These are phyloP conservation scores for Drosophila obscura DNA, from an alignment of 1,140 invertebrate species.

Conservation along the genomic window DNA sequence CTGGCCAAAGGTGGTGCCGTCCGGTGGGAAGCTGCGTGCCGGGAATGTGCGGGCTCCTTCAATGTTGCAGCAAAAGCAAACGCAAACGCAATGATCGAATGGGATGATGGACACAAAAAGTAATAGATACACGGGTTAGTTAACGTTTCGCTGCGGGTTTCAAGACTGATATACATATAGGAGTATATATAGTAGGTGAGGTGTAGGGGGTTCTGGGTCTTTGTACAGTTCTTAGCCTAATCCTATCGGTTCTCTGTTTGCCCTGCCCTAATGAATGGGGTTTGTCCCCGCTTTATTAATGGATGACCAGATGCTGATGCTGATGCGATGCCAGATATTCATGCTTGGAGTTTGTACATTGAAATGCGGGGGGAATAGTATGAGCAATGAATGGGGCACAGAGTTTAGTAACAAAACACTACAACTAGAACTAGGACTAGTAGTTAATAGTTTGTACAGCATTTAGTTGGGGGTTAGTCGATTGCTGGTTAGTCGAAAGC, in stretches of 20 bases:
- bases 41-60: conserved; percentile 93
- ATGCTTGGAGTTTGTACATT: conserved; percentile 53
- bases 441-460: conserved; percentile 58
- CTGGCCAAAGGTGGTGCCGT: conserved; percentile 95
- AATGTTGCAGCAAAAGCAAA: conserved; percentile 19
- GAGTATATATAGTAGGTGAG: background rate
- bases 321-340: conserved; percentile 53
- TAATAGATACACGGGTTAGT: conserved; percentile 38
- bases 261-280: background rate
- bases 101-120: conserved; percentile 41
- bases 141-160: background rate
- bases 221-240: conserved; percentile 28
- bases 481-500: conserved; percentile 36
- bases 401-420: conserved; percentile 4
- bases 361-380: conserved; percentile 30
- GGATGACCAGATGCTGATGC: conserved; percentile 15
- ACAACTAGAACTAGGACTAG: background rate
- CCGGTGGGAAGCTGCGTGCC: conserved; percentile 93
- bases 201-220: background rate
- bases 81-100: conserved; percentile 24
- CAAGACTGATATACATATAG: background rate
- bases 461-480: conserved; percentile 36
- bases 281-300: background rate
- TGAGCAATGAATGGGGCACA: conserved; percentile 5
- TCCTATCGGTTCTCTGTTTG: background rate